Conservation (phyloP, 2,888 invertebrate genomes). For the Orthosia cruda region DNA sequence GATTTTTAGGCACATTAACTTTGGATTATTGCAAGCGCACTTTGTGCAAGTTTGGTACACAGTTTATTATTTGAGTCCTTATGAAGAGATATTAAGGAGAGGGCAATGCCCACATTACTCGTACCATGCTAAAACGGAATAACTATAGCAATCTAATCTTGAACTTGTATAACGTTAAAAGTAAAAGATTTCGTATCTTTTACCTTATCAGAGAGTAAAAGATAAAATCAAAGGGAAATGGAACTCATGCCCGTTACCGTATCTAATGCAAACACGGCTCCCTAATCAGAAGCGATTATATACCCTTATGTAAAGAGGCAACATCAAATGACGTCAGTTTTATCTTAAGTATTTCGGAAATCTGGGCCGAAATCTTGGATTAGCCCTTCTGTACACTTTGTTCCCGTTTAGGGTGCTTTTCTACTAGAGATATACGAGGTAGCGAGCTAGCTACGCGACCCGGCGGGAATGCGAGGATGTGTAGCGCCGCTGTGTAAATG, state of each 20-base stretch:
- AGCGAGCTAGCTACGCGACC: background rate
- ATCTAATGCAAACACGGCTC: constrained; percentile 24
- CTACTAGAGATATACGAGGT: background rate
- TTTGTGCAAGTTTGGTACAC: no score
- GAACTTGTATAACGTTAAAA: constrained; percentile 5
- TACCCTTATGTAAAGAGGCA: constrained; percentile 37
- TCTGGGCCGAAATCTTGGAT: constrained; percentile 35
- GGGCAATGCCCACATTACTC: no score
- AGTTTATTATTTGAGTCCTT: no score
- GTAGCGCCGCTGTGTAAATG: no score
- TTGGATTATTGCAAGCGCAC: no score
- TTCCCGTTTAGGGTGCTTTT: background rate
- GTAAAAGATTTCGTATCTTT: constrained; percentile 21
- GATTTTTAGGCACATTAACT: no score
- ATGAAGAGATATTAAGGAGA: no score
- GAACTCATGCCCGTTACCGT: constrained; percentile 13
- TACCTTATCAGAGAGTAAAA: constrained; percentile 8
- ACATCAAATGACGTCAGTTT: constrained; percentile 43
- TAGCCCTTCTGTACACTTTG: constrained; percentile 31
- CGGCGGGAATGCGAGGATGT: no score
- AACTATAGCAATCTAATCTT: background rate
- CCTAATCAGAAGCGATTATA: constrained; percentile 24
- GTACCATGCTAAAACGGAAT: no score
- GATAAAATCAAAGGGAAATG: constrained; percentile 26
- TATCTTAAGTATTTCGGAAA: constrained; percentile 31